Conservation (phyloP, 2,888 invertebrate genomes). For the Acanthosepion lycidas region DNA sequence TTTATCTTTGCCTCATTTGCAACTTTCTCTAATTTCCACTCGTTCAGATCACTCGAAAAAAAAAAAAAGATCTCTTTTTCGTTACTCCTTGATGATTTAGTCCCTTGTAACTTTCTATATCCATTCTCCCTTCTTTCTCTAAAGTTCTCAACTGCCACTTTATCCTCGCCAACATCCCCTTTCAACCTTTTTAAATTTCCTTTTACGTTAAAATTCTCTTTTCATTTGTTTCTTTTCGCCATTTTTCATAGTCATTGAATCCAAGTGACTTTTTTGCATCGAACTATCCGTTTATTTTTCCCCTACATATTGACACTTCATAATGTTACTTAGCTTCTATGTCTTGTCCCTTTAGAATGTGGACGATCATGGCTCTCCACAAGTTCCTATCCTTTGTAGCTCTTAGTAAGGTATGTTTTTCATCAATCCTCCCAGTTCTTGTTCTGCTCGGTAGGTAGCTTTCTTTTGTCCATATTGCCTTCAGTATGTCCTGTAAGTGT, state of each 20-base stretch:
- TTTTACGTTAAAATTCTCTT: not conserved
- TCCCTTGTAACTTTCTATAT: not conserved
- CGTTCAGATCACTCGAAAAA: too few relatives aligned
- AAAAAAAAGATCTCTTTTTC: too few relatives aligned
- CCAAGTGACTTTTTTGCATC: not conserved
- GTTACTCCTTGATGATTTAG: not conserved
- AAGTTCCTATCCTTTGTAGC: too few relatives aligned
- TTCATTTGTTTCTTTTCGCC: not conserved
- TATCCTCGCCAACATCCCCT: not conserved
- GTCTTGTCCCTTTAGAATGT: too few relatives aligned
- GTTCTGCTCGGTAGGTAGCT: too few relatives aligned
- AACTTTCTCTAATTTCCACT: not conserved
- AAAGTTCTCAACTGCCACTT: not conserved
- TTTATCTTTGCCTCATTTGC: not conserved
- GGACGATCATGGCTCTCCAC: too few relatives aligned
- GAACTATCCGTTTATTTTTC: not conserved
- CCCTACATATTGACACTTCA: not conserved
- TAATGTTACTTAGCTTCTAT: too few relatives aligned
- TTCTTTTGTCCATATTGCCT: too few relatives aligned
- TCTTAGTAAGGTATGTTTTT: too few relatives aligned
- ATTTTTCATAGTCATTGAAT: not conserved
- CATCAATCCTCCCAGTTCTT: too few relatives aligned
- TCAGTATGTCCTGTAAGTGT: too few relatives aligned
- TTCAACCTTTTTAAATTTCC: not conserved
- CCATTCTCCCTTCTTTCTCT: not conserved